phyloP scores from a whole-genome alignment of 2,888 invertebrate species.

The Lasioglossum marginatum region DNA sequence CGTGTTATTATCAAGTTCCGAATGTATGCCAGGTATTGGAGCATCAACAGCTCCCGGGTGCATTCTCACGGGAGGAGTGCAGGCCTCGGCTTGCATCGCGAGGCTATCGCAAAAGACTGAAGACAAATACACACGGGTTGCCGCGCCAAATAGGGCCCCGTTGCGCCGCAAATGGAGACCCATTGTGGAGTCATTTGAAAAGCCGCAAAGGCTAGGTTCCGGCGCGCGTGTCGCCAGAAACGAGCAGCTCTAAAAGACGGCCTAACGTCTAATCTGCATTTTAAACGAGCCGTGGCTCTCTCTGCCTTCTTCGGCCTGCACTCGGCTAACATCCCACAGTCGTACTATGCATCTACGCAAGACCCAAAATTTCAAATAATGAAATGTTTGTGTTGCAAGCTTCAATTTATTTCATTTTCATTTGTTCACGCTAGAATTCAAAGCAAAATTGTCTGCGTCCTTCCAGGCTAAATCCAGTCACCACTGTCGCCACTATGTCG shows the following conservation, averaged over 20 bases:
- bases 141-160: conserved; percentile 43
- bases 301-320: background rate
- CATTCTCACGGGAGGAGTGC: background rate
- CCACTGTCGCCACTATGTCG: background rate
- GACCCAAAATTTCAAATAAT: background rate
- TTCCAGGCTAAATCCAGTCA: background rate
- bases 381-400: too few species aligned
- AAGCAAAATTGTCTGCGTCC: too few species aligned
- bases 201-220: conserved; percentile 31
- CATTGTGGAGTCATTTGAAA: conserved; percentile 56
- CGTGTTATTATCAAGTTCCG: background rate
- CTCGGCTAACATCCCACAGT: background rate
- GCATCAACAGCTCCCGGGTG: background rate
- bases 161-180: conserved; percentile 30
- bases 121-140: conserved; percentile 40
- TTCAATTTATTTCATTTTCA: too few species aligned
- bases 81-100: background rate
- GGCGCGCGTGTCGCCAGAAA: conserved; percentile 41
- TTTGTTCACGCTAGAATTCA: too few species aligned
- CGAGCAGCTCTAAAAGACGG: conserved; percentile 61
- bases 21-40: background rate
- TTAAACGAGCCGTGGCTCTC: conserved; percentile 75
- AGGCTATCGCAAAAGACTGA: conserved; percentile 17
- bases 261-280: conserved; percentile 78
- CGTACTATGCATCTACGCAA: background rate